Evolutionary conservation across 2,113 vertebrate species (phyloP), one percentile per base, ranked within the genome.

Genomic region (Rhinogobius similis): DNA sequence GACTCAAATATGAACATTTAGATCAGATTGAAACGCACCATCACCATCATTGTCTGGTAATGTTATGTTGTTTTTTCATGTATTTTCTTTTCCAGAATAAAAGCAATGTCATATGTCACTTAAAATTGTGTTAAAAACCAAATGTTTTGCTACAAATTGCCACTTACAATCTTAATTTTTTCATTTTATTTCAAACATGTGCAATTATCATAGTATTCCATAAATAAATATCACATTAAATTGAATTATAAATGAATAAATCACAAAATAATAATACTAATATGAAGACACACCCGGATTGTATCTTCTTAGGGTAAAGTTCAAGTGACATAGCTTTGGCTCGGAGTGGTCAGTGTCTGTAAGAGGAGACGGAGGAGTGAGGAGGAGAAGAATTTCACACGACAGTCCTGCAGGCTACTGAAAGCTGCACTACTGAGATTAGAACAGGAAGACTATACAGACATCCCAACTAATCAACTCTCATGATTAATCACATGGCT

Each of bases 331-430:
- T 58, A 43, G 18, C 23, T 36, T 21, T 39, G 9, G 24, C 8
- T 65, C 63, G 29, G 41, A 63, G n/a, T 48, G 50, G 44, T 61
- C 1, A 1, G 59, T 29, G 63, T 67, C 56, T 82, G 86, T 75
- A 88, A 87, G 62, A 72, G 46, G 86, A 89, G 77, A 83, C 73
- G 52, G 58, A 18, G 65, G 43, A 39, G 80, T 23, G 16, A 1
- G 44, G 21, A 26, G 10, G 11, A 66, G 62, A 65, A 67, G 77
- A 82, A 89, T 88, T 68, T 84, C 81, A 75, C 84, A 79, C 86
- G 32, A 36, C 46, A 0, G 16, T 77, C 68, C 66, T 75, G 23
- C 43, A 27, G 41, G n/a, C 10, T 10, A 55, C 16, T 32, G 36
- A 62, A 23, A 12, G 16, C 26, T 14, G 50, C 53, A 52, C 32